These are phyloP conservation scores for Polyodon spathula DNA, from an alignment of 2,113 vertebrate species.

Conservation along the genomic window DNA sequence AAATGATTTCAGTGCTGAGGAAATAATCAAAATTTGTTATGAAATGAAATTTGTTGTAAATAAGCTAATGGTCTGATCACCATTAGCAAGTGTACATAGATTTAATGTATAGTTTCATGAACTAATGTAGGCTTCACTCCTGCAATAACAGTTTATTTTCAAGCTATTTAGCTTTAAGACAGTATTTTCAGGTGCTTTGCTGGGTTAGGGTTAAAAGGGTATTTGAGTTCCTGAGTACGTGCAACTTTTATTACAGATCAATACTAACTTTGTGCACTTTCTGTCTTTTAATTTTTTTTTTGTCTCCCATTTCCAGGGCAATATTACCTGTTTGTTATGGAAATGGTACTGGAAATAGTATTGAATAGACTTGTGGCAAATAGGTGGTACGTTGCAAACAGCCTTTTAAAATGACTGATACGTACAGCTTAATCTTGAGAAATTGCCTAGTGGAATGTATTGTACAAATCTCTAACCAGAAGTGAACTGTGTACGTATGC, in stretches of 20 bases:
- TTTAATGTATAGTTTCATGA: slow-evolving; percentile 33
- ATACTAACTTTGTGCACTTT: no score
- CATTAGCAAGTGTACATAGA: slow-evolving; percentile 29
- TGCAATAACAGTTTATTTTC: slow-evolving; percentile 10
- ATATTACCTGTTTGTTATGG: slow-evolving; percentile 4
- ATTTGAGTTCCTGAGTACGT: no score
- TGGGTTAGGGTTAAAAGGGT: no score
- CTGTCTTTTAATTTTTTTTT: background rate
- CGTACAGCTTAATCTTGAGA: slow-evolving; percentile 64
- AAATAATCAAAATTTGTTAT: background rate
- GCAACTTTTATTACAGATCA: no score
- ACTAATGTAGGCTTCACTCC: slow-evolving; percentile 24
- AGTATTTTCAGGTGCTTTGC: background rate
- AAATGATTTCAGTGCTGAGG: no score
- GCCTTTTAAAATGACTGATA: slow-evolving; percentile 58
- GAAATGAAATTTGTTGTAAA: slow-evolving; percentile 15
- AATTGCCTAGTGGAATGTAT: slow-evolving; percentile 29
- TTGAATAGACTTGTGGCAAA: slow-evolving; percentile 51
- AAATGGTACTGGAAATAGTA: slow-evolving; percentile 62
- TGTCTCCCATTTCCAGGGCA: slow-evolving; percentile 13
- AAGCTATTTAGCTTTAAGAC: slow-evolving; percentile 13
- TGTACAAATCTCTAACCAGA: slow-evolving; percentile 53
- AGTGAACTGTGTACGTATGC: slow-evolving; percentile 52
- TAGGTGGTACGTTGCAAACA: slow-evolving; percentile 57
- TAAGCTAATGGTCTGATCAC: slow-evolving; percentile 22